phyloP scores from a whole-genome alignment of 1,140 invertebrate genomes.

The Magallana gigas region DNA sequence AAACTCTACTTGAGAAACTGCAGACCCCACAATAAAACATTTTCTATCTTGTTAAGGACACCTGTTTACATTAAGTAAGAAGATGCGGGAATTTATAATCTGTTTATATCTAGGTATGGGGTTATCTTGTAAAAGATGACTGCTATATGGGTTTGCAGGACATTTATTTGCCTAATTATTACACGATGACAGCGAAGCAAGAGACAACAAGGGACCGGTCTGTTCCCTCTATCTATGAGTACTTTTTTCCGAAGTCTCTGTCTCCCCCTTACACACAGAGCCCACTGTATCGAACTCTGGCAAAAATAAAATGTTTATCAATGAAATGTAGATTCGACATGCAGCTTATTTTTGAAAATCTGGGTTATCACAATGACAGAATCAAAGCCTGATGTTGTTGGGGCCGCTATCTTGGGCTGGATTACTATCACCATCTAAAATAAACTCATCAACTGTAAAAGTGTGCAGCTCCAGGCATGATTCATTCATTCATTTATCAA shows the following conservation, averaged over 20 bases:
- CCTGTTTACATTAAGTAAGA: neutral
- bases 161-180: neutral
- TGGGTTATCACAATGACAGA: conserved; percentile 9
- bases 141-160: neutral
- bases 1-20: no score
- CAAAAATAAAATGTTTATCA: conserved; percentile 18
- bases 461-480: neutral
- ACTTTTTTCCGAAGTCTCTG: neutral
- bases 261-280: neutral
- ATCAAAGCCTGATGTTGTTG: conserved; percentile 24
- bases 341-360: neutral
- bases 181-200: neutral
- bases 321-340: neutral
- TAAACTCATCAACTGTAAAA: conserved; percentile 1
- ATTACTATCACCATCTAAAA: conserved; percentile 21
- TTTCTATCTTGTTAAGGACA: neutral
- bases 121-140: neutral
- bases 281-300: neutral
- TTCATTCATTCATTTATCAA: no score
- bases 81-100: neutral
- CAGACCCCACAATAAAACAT: neutral
- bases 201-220: neutral
- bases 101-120: neutral
- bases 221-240: neutral
- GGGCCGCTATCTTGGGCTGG: neutral